A percentile compares a stretch with the other conserved stretches of the same genome.
Evolutionary conservation across 2,797 vertebrate species (phyloP).

Genomic region (Danio choprae): DNA sequence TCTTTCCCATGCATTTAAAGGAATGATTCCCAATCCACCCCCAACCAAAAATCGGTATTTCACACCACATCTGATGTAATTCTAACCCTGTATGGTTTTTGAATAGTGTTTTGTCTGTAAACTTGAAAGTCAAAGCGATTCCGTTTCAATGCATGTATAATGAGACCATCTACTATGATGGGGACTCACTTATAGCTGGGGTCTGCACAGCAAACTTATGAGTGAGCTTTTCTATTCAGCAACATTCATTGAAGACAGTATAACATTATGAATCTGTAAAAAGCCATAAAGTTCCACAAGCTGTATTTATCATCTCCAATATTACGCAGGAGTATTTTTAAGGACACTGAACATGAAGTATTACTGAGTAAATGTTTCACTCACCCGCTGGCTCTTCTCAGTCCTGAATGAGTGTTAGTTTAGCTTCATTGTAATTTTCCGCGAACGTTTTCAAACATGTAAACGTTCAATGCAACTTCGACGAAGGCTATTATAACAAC

Average conservation of each 20-base stretch:
- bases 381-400: slow-evolving; percentile 33
- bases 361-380: slow-evolving; percentile 20
- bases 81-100: not conserved
- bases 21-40: not conserved
- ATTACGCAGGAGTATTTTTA: not conserved
- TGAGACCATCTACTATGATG: not conserved
- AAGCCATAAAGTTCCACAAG: no score
- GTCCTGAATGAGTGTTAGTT: slow-evolving; percentile 10
- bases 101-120: not conserved
- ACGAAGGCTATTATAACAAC: not conserved
- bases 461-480: not conserved
- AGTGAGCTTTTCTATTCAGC: not conserved
- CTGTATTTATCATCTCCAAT: not conserved
- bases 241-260: not conserved
- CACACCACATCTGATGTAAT: not conserved
- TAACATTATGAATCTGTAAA: not conserved
- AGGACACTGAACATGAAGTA: no score
- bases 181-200: not conserved
- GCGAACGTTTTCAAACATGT: not conserved
- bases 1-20: slow-evolving; percentile 1
- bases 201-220: not conserved
- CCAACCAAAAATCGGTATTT: not conserved
- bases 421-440: slow-evolving; percentile 3
- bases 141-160: no score
- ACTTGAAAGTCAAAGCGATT: no score